Percentiles rank a stretch among this genome's conserved stretches.
phyloP scores from a whole-genome alignment of 2,888 invertebrate species.

The Caenorhabditis sp. region DNA sequence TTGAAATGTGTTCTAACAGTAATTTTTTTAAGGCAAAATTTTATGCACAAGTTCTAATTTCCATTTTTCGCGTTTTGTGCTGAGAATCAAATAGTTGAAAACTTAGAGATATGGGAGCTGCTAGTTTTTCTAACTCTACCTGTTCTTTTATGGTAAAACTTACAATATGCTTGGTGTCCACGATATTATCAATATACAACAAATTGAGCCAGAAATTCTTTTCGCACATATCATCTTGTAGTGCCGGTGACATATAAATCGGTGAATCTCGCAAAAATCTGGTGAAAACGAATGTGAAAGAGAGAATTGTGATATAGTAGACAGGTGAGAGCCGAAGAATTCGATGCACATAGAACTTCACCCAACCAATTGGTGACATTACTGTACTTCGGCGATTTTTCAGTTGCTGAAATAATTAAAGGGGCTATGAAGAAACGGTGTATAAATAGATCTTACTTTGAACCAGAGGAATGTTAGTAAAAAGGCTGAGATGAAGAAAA shows the following conservation, averaged over 20 bases:
- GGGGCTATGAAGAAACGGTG: too few relatives aligned
- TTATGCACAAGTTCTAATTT: too few relatives aligned
- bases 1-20: too few relatives aligned
- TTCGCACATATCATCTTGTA: conserved; percentile 38
- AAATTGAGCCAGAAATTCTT: conserved; percentile 56
- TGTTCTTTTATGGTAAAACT: neutral
- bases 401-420: neutral
- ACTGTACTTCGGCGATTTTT: conserved; percentile 16
- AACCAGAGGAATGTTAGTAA: conserved; percentile 43
- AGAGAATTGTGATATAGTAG: conserved; percentile 52
- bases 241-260: conserved; percentile 25
- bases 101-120: too few relatives aligned
- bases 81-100: too few relatives aligned
- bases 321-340: conserved; percentile 50
- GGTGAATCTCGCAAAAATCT: conserved; percentile 33
- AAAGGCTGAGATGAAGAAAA: conserved; percentile 47
- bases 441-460: too few relatives aligned
- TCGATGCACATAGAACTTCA: conserved; percentile 60
- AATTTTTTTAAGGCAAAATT: too few relatives aligned
- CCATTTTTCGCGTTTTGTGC: too few relatives aligned
- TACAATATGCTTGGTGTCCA: conserved; percentile 42
- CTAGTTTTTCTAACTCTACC: neutral
- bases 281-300: conserved; percentile 53
- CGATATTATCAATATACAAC: conserved; percentile 55
- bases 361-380: conserved; percentile 43